phyloP scores from a whole-genome alignment of 2,888 invertebrate genomes.

The Diabrotica balteata region DNA sequence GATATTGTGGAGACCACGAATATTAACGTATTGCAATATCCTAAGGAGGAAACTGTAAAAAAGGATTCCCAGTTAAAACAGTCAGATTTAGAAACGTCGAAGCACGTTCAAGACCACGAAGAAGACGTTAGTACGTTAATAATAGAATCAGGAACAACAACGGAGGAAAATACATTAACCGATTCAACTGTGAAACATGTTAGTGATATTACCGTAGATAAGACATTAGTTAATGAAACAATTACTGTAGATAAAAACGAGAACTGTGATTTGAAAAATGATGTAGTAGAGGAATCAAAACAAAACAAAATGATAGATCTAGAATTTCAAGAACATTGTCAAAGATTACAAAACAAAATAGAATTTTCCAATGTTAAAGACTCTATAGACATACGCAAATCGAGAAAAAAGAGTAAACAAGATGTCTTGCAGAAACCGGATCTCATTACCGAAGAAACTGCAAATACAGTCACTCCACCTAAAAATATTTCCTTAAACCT shows the following conservation, averaged over 20 bases:
- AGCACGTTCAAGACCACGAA: constrained; percentile 58
- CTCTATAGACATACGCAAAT: constrained; percentile 71
- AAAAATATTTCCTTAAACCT: constrained; percentile 43
- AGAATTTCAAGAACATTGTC: constrained; percentile 70
- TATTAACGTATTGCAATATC: constrained; percentile 23
- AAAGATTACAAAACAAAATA: constrained; percentile 70
- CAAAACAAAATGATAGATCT: constrained; percentile 37
- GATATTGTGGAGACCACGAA: constrained; percentile 43
- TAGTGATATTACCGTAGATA: constrained; percentile 47
- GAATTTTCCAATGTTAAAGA: constrained; percentile 75
- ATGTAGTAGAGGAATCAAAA: constrained; percentile 21
- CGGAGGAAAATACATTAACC: constrained; percentile 67
- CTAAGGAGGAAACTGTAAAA: constrained; percentile 34
- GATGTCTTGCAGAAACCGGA: constrained; percentile 56
- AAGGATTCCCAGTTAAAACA: constrained; percentile 53
- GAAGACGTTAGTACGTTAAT: constrained; percentile 66
- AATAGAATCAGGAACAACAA: constrained; percentile 65
- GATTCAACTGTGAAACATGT: constrained; percentile 60
- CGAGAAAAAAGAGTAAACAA: constrained; percentile 60
- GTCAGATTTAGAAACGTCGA: constrained; percentile 46
- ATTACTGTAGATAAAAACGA: constrained; percentile 11
- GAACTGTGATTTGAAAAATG: background rate
- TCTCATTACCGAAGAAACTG: constrained; percentile 18
- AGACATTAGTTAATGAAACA: constrained; percentile 12
- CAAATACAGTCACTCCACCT: constrained; percentile 51